Evolutionary conservation across 2,888 invertebrate species (phyloP), one percentile per base, ranked within the genome.

Genomic region (Empis stercorea): DNA sequence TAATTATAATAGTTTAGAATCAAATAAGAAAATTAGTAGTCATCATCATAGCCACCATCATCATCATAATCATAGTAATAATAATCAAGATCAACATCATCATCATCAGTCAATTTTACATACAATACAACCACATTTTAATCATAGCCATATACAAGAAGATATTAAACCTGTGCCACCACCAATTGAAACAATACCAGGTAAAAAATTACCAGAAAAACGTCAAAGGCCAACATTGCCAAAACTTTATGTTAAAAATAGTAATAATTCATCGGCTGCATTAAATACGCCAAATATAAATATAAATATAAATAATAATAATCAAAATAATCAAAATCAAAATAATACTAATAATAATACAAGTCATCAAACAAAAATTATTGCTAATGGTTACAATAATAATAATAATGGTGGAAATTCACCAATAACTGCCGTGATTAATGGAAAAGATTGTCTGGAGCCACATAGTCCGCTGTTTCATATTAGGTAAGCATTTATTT

Each of bases 141-240:
- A 56, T 67, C 73, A 71, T 76, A 73, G 56, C 78, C 72, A 59
- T 79, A 71, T 59, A 71, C 72, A 55, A 77, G 80, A 71, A 59
- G 78, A 78, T 68, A 75, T 76, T 44, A 83, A 85, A 70, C 91
- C 91, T 45, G 87, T 88, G 71, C 91, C 91, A 45, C 91, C 91
- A 34, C 91, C 91, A 11, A 88, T 91, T 59, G 89, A 91, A 71
- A 91, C 91, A 1, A 91, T 91, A 58, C 91, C 91, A 1, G 81
- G 86, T 36, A 87, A 87, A 66, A 87, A 86, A 65, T 73, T 81
- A 16, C 78, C 75, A 53, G 87, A 87, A 63, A 87, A 87, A 61
- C 71, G 86, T 57, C 84, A 85, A 49, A 76, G 87, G 51, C 79
- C 81, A 16, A 76, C 78, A 46, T 71, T 82, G 57, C 82, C 82